Percentiles rank a stretch among this genome's conserved stretches.
Conservation (phyloP, 2,888 invertebrate species). For the Minunthozetes semirufus region DNA sequence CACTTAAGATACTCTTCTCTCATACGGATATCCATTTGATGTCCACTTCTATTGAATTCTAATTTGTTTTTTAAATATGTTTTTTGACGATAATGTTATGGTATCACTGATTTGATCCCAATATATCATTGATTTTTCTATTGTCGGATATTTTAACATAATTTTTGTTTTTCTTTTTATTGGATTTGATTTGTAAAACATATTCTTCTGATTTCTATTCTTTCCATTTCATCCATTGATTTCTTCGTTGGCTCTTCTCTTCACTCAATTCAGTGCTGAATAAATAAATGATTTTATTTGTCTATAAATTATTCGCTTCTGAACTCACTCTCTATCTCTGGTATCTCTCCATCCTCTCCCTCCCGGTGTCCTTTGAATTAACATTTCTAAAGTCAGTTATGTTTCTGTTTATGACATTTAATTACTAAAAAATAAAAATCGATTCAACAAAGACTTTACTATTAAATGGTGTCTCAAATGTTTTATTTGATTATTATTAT, state of each 20-base stretch:
- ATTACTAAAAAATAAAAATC: too few species aligned
- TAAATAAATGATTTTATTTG: slow-evolving; percentile 3
- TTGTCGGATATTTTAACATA: not conserved
- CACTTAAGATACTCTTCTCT: not conserved
- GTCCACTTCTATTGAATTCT: not conserved
- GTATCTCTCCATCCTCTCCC: too few species aligned
- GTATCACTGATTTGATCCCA: too few species aligned
- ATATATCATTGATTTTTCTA: too few species aligned
- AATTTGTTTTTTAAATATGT: too few species aligned
- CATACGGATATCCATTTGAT: not conserved
- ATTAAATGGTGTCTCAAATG: too few species aligned
- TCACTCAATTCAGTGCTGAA: not conserved
- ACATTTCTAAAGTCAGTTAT: too few species aligned
- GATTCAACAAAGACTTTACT: too few species aligned
- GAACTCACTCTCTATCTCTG: not conserved
- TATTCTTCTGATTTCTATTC: not conserved
- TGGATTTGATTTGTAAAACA: not conserved
- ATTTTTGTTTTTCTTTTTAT: not conserved
- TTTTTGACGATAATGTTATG: too few species aligned
- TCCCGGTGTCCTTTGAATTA: too few species aligned
- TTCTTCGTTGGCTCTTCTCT: not conserved
- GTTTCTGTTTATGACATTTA: too few species aligned
- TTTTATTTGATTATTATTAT: too few species aligned
- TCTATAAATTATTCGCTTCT: not conserved
- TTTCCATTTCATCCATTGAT: not conserved